These are phyloP conservation scores for Eupithecia insigniata DNA, from an alignment of 2,888 invertebrate genomes.

Conservation along the genomic window DNA sequence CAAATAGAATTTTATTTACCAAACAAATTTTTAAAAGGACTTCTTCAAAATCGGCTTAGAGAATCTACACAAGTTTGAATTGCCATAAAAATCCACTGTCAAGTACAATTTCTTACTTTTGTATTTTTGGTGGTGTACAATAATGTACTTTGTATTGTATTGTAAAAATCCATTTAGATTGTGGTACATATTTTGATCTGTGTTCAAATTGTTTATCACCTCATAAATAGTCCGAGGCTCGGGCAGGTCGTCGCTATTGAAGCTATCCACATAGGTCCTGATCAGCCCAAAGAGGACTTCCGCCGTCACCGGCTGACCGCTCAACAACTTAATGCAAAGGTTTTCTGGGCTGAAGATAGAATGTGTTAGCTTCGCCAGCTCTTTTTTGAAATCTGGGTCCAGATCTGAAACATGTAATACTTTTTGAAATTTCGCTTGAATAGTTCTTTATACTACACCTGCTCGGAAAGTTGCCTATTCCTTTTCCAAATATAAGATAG, in stretches of 20 bases:
- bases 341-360: constrained; percentile 22
- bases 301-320: constrained; percentile 20
- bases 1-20: not conserved
- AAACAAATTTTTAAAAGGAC: not conserved
- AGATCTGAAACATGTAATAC: not conserved
- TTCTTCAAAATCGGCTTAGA: not conserved
- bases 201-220: constrained; percentile 13
- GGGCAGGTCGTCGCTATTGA: constrained; percentile 34
- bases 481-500: too few relatives aligned
- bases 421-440: too few relatives aligned
- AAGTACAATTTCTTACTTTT: too few relatives aligned
- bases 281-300: constrained; percentile 28
- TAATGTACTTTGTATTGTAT: too few relatives aligned
- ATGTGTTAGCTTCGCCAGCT: constrained; percentile 20
- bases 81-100: too few relatives aligned
- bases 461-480: too few relatives aligned
- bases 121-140: too few relatives aligned
- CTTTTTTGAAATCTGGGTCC: not conserved
- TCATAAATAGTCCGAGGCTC: constrained; percentile 19
- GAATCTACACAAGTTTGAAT: too few relatives aligned
- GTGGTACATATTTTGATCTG: not conserved
- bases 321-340: constrained; percentile 22
- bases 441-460: too few relatives aligned
- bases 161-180: too few relatives aligned
- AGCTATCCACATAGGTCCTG: constrained; percentile 29